A percentile compares a stretch with the other conserved stretches of the same genome.
phyloP scores from a whole-genome alignment of 2,888 invertebrate genomes.

The Sicus ferrugineus region DNA sequence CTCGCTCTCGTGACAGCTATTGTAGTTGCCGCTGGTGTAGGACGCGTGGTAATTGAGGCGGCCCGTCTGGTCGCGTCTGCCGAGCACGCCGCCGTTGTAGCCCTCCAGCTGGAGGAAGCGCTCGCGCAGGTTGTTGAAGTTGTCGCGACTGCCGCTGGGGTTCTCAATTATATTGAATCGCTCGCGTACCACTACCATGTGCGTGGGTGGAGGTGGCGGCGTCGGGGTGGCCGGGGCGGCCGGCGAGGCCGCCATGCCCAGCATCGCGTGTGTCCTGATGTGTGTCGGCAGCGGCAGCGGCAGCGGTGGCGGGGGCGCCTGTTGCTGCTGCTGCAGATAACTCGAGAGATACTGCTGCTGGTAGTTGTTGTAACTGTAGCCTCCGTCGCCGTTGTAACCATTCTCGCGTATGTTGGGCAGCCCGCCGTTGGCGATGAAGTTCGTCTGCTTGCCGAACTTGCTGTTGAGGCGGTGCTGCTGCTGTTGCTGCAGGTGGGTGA shows the following conservation, averaged over 20 bases:
- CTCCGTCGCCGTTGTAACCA: slow-evolving; percentile 49
- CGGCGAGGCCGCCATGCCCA: slow-evolving; percentile 38
- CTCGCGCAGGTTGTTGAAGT: slow-evolving; percentile 50
- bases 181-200: slow-evolving; percentile 67
- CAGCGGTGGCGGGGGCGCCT: slow-evolving; percentile 41
- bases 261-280: slow-evolving; percentile 21
- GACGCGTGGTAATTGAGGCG: slow-evolving; percentile 32
- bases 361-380: slow-evolving; percentile 45
- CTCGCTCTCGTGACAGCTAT: slow-evolving; percentile 64
- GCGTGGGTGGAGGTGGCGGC: slow-evolving; percentile 62
- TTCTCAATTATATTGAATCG: slow-evolving; percentile 65
- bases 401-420: slow-evolving; percentile 62
- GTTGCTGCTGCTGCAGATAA: slow-evolving; percentile 41
- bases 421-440: slow-evolving; percentile 60
- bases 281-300: slow-evolving; percentile 41
- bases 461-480: slow-evolving; percentile 60
- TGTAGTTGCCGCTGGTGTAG: slow-evolving; percentile 54
- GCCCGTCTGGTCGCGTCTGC: slow-evolving; percentile 43
- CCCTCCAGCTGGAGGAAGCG: slow-evolving; percentile 53
- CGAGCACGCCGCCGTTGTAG: slow-evolving; percentile 51
- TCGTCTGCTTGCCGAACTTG: slow-evolving; percentile 59
- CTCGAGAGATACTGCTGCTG: slow-evolving; percentile 38
- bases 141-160: slow-evolving; percentile 59
- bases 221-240: slow-evolving; percentile 36
- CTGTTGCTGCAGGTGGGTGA: slow-evolving; percentile 59